phyloP scores from a whole-genome alignment of 2,113 vertebrate genomes.

The Malurus alboscapulatus region DNA sequence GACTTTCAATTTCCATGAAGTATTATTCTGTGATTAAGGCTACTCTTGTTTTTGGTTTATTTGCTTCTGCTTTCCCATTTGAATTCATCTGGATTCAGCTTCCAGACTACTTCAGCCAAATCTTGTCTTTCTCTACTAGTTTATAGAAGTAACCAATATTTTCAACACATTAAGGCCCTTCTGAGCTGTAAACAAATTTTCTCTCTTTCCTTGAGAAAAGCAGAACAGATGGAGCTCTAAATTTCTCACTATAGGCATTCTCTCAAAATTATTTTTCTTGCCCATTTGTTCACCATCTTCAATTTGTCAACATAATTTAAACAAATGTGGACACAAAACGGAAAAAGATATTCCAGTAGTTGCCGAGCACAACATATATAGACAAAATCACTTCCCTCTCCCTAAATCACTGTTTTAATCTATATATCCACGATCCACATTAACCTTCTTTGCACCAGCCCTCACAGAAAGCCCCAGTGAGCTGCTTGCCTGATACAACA shows the following conservation, averaged over 20 bases:
- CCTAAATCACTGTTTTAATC: background rate
- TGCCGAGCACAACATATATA: background rate
- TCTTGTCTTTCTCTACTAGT: background rate
- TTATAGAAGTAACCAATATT: background rate
- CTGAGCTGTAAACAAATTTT: background rate
- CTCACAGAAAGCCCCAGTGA: background rate
- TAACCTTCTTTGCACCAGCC: background rate
- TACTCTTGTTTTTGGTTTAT: background rate
- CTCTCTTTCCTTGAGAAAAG: background rate
- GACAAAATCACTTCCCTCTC: background rate
- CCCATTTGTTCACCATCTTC: background rate
- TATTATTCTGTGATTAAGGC: background rate
- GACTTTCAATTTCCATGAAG: background rate
- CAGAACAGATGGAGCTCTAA: slow-evolving; percentile 21
- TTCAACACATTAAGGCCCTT: background rate
- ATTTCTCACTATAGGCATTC: background rate
- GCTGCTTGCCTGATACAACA: background rate
- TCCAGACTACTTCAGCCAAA: background rate
- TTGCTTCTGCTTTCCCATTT: background rate
- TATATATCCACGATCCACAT: background rate
- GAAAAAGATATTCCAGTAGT: background rate
- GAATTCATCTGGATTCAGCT: background rate
- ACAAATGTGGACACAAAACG: background rate
- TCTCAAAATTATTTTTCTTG: background rate
- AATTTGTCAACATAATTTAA: background rate